Conservation (phyloP, 2,113 vertebrate genomes). For the Archocentrus centrarchus region DNA sequence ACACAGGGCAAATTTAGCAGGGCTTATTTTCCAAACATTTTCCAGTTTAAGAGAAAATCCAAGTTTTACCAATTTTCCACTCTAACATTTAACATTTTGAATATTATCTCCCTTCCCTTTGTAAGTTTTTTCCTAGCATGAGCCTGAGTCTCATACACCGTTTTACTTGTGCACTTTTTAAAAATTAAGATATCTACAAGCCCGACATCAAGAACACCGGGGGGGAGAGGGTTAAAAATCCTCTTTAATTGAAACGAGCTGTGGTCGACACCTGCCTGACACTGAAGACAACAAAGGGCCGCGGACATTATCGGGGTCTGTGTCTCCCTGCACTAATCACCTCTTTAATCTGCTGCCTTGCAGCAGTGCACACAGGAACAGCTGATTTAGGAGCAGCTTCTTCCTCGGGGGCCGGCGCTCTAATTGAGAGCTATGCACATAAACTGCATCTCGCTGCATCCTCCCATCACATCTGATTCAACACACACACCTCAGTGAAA, state of each 20-base stretch:
- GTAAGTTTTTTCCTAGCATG: too few species aligned
- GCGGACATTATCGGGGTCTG: not conserved
- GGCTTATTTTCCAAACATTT: not conserved
- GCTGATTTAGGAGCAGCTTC: slow-evolving; percentile 2
- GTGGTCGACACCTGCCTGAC: not conserved
- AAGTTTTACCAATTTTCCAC: too few species aligned
- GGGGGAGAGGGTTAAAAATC: not conserved
- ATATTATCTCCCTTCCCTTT: too few species aligned
- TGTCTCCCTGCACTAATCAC: not conserved
- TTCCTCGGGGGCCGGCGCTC: not conserved
- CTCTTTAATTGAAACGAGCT: not conserved
- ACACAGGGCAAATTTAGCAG: slow-evolving; percentile 18
- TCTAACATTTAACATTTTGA: too few species aligned
- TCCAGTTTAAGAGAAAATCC: not conserved
- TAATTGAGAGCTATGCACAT: not conserved
- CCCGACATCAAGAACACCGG: not conserved
- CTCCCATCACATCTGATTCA: not conserved
- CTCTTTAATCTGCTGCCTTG: not conserved
- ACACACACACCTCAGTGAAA: not conserved
- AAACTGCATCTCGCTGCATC: not conserved
- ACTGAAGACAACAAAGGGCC: not conserved
- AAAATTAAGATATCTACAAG: not conserved
- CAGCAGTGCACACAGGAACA: not conserved
- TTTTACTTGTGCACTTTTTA: too few species aligned
- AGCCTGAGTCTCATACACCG: too few species aligned